Evolutionary conservation across 2,888 invertebrate genomes (phyloP).

Genomic region (Villa cingulata): DNA sequence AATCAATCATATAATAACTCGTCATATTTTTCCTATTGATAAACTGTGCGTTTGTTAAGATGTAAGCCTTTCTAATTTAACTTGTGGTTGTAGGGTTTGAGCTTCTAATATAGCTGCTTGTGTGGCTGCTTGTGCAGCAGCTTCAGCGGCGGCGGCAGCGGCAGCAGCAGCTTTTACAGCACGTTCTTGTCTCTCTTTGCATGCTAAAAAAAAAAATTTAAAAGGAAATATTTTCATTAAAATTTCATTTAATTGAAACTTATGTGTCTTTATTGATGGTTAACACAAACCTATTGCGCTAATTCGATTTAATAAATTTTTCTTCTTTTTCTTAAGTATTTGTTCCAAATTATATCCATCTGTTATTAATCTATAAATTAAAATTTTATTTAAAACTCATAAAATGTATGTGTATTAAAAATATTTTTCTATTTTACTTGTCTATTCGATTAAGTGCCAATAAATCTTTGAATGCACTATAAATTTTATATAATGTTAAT

Average conservation of each 20-base stretch:
- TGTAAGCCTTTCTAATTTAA: constrained; percentile 13
- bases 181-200: constrained; percentile 20
- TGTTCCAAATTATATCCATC: constrained; percentile 32
- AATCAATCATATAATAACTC: not conserved
- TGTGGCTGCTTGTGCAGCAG: not conserved
- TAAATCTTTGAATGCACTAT: constrained; percentile 32
- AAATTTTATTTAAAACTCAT: not conserved
- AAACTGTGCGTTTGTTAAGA: constrained; percentile 16
- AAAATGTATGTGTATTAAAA: not conserved
- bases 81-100: not conserved
- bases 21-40: not conserved
- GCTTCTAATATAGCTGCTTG: not conserved
- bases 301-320: constrained; percentile 31
- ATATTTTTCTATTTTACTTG: constrained; percentile 22
- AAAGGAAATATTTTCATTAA: not conserved
- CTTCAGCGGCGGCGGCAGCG: not conserved
- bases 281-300: constrained; percentile 26
- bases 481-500: constrained; percentile 35
- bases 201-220: constrained; percentile 17
- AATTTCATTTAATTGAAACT: not conserved
- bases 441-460: constrained; percentile 30
- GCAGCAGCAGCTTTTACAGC: constrained; percentile 7
- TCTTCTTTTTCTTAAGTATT: constrained; percentile 33
- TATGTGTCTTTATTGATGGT: not conserved
- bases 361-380: constrained; percentile 20